Evolutionary conservation across 2,888 invertebrate genomes (phyloP).

Genomic region (Cosmia trapezina): DNA sequence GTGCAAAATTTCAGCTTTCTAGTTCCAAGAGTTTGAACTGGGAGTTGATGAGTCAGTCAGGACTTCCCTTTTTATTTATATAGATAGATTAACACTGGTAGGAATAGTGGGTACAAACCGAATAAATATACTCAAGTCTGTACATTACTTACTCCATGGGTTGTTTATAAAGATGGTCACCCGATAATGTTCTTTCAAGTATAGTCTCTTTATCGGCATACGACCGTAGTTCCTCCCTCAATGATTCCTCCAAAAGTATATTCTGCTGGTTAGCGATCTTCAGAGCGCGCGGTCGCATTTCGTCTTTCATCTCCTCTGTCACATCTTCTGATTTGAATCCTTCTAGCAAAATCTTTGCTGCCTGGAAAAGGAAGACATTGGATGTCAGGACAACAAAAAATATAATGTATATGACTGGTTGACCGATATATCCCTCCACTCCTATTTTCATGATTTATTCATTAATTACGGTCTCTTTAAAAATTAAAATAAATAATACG

Average conservation of each 20-base stretch:
- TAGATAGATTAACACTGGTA: too few relatives aligned
- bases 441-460: too few relatives aligned
- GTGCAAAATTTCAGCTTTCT: too few relatives aligned
- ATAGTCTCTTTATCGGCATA: conserved; percentile 68
- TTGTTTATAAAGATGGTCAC: conserved; percentile 79
- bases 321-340: conserved; percentile 79
- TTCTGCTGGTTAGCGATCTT: conserved; percentile 78
- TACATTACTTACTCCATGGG: conserved; percentile 81
- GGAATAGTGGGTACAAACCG: too few relatives aligned
- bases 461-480: too few relatives aligned
- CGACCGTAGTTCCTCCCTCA: conserved; percentile 67
- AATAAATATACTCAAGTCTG: too few relatives aligned
- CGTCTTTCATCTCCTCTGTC: conserved; percentile 76
- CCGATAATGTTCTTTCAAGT: conserved; percentile 77
- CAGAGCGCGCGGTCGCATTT: conserved; percentile 79
- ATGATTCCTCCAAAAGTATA: conserved; percentile 66
- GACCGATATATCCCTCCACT: too few relatives aligned
- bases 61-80: too few relatives aligned
- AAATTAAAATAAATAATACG: too few relatives aligned
- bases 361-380: conserved; percentile 73
- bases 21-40: too few relatives aligned
- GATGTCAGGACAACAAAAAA: not conserved
- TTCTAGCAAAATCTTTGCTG: conserved; percentile 83
- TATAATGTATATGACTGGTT: too few relatives aligned
- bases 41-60: too few relatives aligned